These are phyloP conservation scores for Sitta carolinensis DNA, from an alignment of 2,797 vertebrate species.

Conservation along the genomic window DNA sequence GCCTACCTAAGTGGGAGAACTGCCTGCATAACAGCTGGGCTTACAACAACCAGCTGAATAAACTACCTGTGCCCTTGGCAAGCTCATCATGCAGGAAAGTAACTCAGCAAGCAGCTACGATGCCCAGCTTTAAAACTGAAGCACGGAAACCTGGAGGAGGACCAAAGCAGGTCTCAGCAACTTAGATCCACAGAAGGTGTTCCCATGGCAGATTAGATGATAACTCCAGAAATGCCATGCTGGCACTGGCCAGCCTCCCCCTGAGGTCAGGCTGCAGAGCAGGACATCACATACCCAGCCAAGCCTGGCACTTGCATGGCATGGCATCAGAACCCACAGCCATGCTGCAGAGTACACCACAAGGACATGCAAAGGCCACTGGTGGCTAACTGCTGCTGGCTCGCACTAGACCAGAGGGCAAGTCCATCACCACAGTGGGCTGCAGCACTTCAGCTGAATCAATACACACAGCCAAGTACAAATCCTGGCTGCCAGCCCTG, in stretches of 20 bases:
- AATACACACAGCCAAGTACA: fast-evolving
- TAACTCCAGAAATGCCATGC: neutral
- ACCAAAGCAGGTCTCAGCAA: neutral
- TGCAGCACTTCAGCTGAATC: neutral
- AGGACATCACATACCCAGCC: fast-evolving
- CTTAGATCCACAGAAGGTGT: neutral
- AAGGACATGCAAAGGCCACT: neutral
- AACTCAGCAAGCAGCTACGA: neutral
- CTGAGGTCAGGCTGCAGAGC: neutral
- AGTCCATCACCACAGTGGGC: neutral
- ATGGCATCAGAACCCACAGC: neutral
- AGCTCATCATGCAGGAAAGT: neutral
- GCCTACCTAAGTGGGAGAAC: neutral
- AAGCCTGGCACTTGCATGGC: neutral
- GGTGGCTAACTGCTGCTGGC: neutral
- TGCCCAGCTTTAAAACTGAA: neutral
- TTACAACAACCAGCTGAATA: neutral
- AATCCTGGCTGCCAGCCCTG: neutral
- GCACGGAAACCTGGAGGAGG: neutral
- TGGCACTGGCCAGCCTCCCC: neutral
- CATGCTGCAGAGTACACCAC: fast-evolving
- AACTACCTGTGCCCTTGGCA: neutral
- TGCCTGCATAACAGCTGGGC: neutral
- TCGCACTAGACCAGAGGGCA: neutral
- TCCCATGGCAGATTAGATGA: neutral